A percentile compares a stretch with the other conserved stretches of the same genome.
Evolutionary conservation across 2,113 vertebrate genomes (phyloP).

Genomic region (Rhea pennata): DNA sequence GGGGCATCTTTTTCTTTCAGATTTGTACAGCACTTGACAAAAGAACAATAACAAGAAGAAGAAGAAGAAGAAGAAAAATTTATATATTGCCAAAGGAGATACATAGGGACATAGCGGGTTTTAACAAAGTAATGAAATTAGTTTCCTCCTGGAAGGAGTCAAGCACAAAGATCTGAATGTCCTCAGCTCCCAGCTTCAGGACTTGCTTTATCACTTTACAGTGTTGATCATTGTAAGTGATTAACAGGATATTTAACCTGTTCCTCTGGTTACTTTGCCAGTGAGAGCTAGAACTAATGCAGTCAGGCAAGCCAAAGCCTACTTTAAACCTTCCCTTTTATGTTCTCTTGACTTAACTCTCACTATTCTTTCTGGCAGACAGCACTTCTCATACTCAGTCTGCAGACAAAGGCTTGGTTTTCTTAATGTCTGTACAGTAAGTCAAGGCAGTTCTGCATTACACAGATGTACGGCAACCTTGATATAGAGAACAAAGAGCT

Average conservation of each 20-base stretch:
- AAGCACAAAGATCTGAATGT: neutral
- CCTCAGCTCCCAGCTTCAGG: neutral
- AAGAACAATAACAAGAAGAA: neutral
- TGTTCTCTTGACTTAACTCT: neutral
- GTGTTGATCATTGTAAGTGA: neutral
- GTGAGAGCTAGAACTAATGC: neutral
- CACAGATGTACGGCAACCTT: neutral
- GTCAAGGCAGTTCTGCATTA: slow-evolving; percentile 14
- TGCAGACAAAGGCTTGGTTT: neutral
- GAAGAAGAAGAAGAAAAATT: neutral
- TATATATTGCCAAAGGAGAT: neutral
- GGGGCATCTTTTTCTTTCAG: neutral
- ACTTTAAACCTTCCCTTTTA: neutral
- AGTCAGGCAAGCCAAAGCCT: neutral
- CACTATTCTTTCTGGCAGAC: neutral
- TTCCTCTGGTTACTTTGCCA: neutral
- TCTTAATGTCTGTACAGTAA: neutral
- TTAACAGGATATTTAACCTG: neutral
- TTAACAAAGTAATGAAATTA: neutral
- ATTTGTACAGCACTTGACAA: neutral
- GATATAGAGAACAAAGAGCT: slow-evolving; percentile 3
- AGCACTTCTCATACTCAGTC: neutral
- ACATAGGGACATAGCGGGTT: neutral
- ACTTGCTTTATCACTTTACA: neutral
- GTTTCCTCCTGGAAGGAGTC: neutral